phyloP scores from a whole-genome alignment of 1,140 invertebrate genomes.

The Drosophila bifasciata region DNA sequence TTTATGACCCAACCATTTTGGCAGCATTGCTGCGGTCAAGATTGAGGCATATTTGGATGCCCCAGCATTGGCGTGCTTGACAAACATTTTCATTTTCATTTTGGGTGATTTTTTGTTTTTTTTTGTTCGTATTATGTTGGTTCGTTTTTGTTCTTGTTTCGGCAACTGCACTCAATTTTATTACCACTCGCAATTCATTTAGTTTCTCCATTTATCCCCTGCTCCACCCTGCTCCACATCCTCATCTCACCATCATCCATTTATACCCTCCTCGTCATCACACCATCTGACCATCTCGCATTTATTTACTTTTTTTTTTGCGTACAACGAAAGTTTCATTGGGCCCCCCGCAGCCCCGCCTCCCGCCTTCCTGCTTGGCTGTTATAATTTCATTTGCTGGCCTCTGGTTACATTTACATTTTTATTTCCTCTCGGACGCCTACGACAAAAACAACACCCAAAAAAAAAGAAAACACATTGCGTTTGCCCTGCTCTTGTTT shows the following conservation, averaged over 20 bases:
- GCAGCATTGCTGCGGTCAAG: conserved; percentile 47
- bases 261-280: no score
- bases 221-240: no score
- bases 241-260: no score
- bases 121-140: conserved; percentile 7
- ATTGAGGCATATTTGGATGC: not conserved
- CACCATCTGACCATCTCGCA: not conserved
- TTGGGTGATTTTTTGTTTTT: conserved; percentile 32
- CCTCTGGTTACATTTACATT: conserved; percentile 75
- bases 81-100: conserved; percentile 61
- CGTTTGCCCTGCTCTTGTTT: conserved; percentile 37
- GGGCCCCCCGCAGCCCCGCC: conserved; percentile 18
- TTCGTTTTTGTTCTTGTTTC: conserved; percentile 48
- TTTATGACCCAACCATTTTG: conserved; percentile 69
- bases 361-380: not conserved
- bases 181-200: conserved; percentile 69
- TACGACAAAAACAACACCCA: not conserved
- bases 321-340: conserved; percentile 14
- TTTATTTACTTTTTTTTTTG: conserved; percentile 1
- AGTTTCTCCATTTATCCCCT: conserved; percentile 20
- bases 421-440: conserved; percentile 73
- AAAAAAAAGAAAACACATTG: conserved; percentile 8
- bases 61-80: conserved; percentile 39
- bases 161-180: conserved; percentile 75
- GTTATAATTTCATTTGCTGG: conserved; percentile 75